These are phyloP conservation scores for Heliconius aoede DNA, from an alignment of 2,888 invertebrate species.

Conservation along the genomic window DNA sequence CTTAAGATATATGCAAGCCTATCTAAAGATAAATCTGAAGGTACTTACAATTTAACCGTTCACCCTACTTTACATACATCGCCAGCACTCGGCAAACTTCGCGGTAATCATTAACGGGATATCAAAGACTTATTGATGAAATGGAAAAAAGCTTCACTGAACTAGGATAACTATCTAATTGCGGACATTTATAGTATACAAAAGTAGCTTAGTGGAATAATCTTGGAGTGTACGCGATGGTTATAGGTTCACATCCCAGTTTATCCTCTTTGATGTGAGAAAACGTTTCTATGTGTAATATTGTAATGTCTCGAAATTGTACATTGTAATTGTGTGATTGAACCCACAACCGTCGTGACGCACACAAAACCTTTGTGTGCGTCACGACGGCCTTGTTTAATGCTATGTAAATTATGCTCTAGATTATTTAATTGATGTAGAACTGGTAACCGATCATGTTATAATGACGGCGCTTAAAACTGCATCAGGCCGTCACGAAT, in stretches of 20 bases:
- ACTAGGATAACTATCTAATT: constrained; percentile 31
- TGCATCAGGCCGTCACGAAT: constrained; percentile 49
- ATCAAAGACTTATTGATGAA: constrained; percentile 45
- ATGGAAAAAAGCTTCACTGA: constrained; percentile 40
- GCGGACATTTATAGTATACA: constrained; percentile 3
- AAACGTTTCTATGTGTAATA: no score
- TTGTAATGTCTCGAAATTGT: not conserved
- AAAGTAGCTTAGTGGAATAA: not conserved
- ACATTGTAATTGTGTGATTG: no score
- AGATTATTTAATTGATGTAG: not conserved
- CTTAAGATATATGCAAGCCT: not conserved
- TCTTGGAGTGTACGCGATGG: not conserved
- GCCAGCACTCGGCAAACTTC: constrained; percentile 35
- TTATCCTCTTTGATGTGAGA: no score
- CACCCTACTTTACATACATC: constrained; percentile 5
- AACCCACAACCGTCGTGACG: no score
- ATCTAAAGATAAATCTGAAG: not conserved
- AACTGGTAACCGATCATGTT: constrained; percentile 55
- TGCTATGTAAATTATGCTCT: not conserved
- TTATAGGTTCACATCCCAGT: not conserved
- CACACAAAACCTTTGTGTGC: no score
- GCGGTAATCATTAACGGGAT: constrained; percentile 48
- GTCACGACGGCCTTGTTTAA: no score
- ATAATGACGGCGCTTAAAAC: constrained; percentile 56
- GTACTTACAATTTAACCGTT: constrained; percentile 4